A percentile compares a stretch with the other conserved stretches of the same genome.
phyloP scores from a whole-genome alignment of 2,888 invertebrate genomes.

The Agrochola lota region DNA sequence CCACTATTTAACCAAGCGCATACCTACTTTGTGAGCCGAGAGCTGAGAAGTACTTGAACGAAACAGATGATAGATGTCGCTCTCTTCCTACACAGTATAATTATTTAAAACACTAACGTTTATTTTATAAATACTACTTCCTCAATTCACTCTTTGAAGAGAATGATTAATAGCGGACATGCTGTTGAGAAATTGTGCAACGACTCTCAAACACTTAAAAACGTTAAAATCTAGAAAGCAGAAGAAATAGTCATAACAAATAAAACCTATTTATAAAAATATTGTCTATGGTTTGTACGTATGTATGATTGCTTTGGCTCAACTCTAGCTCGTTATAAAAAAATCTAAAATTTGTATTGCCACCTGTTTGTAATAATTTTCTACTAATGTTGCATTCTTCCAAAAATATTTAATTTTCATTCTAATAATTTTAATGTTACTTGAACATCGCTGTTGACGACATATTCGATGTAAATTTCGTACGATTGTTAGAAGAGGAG shows the following conservation, averaged over 20 bases:
- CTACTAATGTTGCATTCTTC: conserved; percentile 51
- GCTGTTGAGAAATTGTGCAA: conserved; percentile 26
- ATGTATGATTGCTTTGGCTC: conserved; percentile 43
- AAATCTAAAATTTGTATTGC: conserved; percentile 32
- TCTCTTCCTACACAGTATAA: conserved; percentile 14
- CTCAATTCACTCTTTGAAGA: conserved; percentile 51
- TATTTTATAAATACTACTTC: conserved; percentile 43
- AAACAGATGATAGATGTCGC: conserved; percentile 28
- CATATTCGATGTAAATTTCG: conserved; percentile 2
- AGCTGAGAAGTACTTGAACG: not conserved
- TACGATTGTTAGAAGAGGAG: not conserved
- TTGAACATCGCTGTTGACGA: not conserved
- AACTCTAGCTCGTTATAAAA: conserved; percentile 10
- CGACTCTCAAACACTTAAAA: conserved; percentile 16
- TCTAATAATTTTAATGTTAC: conserved; percentile 25
- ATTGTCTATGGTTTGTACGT: conserved; percentile 26
- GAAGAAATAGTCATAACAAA: conserved; percentile 34
- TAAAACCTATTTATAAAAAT: conserved; percentile 37
- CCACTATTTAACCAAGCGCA: not conserved
- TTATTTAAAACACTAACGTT: conserved; percentile 20
- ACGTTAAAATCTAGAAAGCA: conserved; percentile 22
- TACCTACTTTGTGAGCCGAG: not conserved
- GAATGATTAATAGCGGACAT: conserved; percentile 44
- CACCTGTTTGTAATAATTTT: conserved; percentile 59
- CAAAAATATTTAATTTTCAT: conserved; percentile 22